phyloP scores from a whole-genome alignment of 2,797 vertebrate species.

The Sebastes alutus region DNA sequence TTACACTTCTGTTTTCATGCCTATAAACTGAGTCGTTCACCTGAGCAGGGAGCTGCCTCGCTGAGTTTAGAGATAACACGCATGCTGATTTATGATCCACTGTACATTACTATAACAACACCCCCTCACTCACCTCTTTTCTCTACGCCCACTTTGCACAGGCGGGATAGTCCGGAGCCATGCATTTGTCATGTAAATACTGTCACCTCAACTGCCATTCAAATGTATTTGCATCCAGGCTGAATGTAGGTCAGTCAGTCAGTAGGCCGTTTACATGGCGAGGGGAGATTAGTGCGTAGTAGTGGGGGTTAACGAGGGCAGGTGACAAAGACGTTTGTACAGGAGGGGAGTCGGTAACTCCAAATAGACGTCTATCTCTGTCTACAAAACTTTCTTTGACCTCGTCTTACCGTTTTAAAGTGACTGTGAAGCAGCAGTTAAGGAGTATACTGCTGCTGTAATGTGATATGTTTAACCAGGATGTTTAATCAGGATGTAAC shows the following conservation, averaged over 20 bases:
- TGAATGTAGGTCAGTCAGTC: conserved; percentile 56
- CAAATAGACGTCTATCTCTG: not conserved
- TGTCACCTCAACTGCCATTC: conserved; percentile 58
- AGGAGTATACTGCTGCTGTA: not conserved
- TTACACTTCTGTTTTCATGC: not conserved
- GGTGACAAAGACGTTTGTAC: not conserved
- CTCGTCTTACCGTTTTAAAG: not conserved
- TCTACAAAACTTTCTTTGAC: too few species aligned
- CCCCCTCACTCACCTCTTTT: not conserved
- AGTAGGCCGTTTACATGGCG: not conserved
- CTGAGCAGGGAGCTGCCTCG: not conserved
- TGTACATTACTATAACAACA: rapidly evolving
- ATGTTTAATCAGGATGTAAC: not conserved
- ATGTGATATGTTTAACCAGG: not conserved
- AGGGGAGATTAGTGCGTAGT: not conserved
- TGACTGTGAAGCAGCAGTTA: not conserved
- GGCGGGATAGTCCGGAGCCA: not conserved
- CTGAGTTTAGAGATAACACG: conserved; percentile 24
- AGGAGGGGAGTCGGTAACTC: not conserved
- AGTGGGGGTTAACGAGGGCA: not conserved
- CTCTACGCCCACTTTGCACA: not conserved
- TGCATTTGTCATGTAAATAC: conserved; percentile 65
- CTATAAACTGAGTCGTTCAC: not conserved
- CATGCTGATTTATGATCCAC: not conserved
- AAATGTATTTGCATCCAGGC: conserved; percentile 48